Evolutionary conservation across 1,140 invertebrate species (phyloP).

Genomic region (Micrasema longulum): DNA sequence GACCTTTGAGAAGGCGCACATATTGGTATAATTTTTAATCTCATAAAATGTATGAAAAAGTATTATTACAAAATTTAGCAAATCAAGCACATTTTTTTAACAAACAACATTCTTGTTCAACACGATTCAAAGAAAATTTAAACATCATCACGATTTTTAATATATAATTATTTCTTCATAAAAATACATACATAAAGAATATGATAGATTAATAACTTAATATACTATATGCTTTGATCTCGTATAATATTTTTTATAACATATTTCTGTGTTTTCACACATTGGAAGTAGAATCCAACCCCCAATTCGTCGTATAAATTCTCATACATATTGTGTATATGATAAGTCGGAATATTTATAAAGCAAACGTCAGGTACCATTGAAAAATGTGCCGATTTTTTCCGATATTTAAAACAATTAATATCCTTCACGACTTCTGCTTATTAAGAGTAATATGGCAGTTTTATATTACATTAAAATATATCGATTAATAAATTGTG

Average conservation of each 20-base stretch:
- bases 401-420: conserved; percentile 47
- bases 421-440: conserved; percentile 48
- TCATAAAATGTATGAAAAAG: not conserved
- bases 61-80: conserved; percentile 16
- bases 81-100: conserved; percentile 34
- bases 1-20: too few species aligned
- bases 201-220: conserved; percentile 50
- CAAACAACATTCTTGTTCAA: not conserved
- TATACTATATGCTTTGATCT: conserved; percentile 50
- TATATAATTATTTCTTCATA: too few species aligned
- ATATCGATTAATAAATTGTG: conserved; percentile 47
- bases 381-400: conserved; percentile 52
- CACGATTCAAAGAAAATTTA: too few species aligned
- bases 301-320: conserved; percentile 15
- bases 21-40: not conserved
- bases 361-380: conserved; percentile 54
- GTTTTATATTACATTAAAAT: conserved; percentile 51
- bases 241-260: conserved; percentile 35
- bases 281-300: conserved; percentile 20
- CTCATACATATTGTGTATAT: conserved; percentile 4
- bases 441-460: conserved; percentile 56
- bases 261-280: conserved; percentile 16
- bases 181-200: conserved; percentile 4
- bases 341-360: conserved; percentile 46
- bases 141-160: too few species aligned